phyloP scores from a whole-genome alignment of 2,113 vertebrate genomes.

The Sinosuthora webbiana region DNA sequence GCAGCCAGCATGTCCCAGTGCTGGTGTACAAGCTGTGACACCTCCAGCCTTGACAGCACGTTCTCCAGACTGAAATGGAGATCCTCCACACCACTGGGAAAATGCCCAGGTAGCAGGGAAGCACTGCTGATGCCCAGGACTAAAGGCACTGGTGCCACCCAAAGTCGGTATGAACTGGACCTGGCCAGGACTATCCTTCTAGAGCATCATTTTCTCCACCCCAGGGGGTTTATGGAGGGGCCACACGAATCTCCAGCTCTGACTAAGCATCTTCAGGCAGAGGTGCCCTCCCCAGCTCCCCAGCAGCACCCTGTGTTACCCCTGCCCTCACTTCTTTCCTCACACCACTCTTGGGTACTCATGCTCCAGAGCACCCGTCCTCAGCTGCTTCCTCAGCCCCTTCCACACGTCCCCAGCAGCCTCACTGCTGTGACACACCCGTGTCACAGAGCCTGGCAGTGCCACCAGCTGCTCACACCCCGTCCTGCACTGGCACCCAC shows the following conservation, averaged over 20 bases:
- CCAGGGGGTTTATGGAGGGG: neutral
- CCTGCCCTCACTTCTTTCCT: neutral
- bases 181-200: neutral
- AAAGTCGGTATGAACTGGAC: rapidly evolving
- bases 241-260: neutral
- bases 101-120: neutral
- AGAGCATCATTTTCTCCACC: neutral
- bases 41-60: neutral
- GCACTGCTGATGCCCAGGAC: neutral
- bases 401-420: neutral
- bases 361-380: neutral
- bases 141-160: neutral
- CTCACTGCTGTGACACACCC: rapidly evolving
- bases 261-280: neutral
- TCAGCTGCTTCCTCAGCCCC: neutral
- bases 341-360: rapidly evolving
- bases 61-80: neutral
- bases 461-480: neutral
- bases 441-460: neutral
- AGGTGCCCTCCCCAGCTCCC: neutral
- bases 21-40: neutral
- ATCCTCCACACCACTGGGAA: neutral
- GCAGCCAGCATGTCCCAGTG: neutral
- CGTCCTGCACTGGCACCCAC: rapidly evolving
- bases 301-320: rapidly evolving